Base-by-base conservation (phyloP, 2,888 invertebrate species). In the Archips xylosteana region DNA sequence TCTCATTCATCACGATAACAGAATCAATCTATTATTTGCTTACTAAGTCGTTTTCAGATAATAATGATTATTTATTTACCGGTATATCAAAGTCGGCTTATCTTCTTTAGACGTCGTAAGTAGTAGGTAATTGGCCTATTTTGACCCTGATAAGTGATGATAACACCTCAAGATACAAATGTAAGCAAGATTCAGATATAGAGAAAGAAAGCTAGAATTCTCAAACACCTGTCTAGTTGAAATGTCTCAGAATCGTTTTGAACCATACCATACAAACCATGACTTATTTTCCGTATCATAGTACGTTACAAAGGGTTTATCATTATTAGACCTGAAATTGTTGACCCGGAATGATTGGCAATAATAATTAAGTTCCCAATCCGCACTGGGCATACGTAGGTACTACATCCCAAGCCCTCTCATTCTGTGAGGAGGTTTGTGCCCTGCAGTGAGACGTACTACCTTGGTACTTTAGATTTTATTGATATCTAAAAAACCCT, bases 21-120 rank as follows among this genome's bases (percentile, higher is more conserved):
- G 8, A 42, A 65, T 57, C 51, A 32, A 70, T 59, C 34, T 66
- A 39, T n/a, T n/a, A 13, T 59, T 65, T 49, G 32, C 57, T 36
- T 64, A 64, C 39, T 65, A 49, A 59, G 45, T 10, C 66, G 54
- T 32, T 64, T 66, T 67, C 71, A 47, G 66, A 42, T 61, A 67
- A 71, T 36, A 45, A 2, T 61, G 39, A 71, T 34, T 36, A 45
- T 49, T 54, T 59, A 13, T 54, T 63, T 51, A 47, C 47, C 49
- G 54, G 36, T 54, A 51, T 67, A 67, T 59, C 15, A 60, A 47
- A 63, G 2, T 8, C 39, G 3, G 12, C 45, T 63, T 47, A 63
- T 45, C 45, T 6, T 63, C 15, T 23, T 54, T 54, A 23, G 2
- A 54, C 54, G 2, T 23, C 54, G 9, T 23, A 54, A 9, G 15